Conservation (phyloP, 2,797 vertebrate genomes). For the Onychomys arenicola region DNA sequence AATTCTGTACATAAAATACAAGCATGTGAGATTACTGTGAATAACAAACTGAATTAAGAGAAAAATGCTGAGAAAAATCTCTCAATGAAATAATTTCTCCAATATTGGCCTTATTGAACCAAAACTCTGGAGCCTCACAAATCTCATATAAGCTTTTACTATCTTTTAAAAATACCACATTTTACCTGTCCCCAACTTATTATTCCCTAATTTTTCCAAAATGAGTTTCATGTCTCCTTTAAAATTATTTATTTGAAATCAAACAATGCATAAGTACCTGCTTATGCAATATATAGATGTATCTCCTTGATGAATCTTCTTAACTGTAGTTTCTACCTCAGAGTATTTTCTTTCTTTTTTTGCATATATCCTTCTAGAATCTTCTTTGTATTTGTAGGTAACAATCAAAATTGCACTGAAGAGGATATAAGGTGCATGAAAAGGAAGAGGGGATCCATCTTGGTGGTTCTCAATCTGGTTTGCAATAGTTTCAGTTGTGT, state of each 20-base stretch:
- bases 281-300: background rate
- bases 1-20: background rate
- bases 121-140: background rate
- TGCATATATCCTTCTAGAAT: background rate
- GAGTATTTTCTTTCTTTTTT: background rate
- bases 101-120: background rate
- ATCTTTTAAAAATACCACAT: background rate
- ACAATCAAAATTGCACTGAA: background rate
- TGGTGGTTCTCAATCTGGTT: background rate
- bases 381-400: background rate
- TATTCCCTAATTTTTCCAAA: background rate
- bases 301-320: background rate
- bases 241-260: conserved; percentile 8
- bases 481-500: background rate
- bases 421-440: background rate
- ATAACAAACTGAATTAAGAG: background rate
- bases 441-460: background rate
- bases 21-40: background rate
- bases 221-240: background rate
- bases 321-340: background rate
- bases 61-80: background rate
- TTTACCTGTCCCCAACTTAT: background rate
- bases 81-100: background rate
- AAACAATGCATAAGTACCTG: background rate
- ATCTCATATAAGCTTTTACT: background rate